Percentiles rank a stretch among this genome's conserved stretches.
Conservation (phyloP, 35 echinoderm and acorn worm genomes). For the Acanthaster planci region DNA sequence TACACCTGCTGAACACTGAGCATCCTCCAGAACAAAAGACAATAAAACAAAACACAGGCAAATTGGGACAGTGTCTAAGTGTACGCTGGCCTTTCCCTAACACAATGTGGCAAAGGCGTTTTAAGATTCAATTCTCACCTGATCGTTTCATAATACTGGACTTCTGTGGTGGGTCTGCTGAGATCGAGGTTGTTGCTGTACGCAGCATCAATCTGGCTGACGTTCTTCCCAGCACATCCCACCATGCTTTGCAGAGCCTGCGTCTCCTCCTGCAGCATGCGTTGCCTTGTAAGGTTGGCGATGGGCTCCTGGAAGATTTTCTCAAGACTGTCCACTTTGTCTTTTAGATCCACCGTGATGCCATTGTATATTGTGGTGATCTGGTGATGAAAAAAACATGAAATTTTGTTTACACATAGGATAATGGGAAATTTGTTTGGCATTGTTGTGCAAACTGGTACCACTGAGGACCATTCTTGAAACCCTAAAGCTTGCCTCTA, state of each 20-base stretch:
- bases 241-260: background rate
- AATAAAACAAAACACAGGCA: no score
- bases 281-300: background rate
- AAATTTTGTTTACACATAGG: no score
- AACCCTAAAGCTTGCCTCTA: no score
- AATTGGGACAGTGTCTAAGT: no score
- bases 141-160: slow-evolving; percentile 6
- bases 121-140: no score
- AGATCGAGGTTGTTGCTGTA: background rate
- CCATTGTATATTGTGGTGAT: background rate
- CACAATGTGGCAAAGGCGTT: no score
- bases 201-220: background rate
- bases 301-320: background rate
- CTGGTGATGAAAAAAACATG: background rate
- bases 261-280: background rate
- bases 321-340: background rate
- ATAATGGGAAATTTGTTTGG: no score
- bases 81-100: no score
- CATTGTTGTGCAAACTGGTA: no score
- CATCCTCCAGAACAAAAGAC: no score
- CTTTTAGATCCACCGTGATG: background rate
- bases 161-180: background rate
- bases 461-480: no score
- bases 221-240: background rate
- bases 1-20: no score